Evolutionary conservation across 2,113 vertebrate genomes (phyloP).

Genomic region (Lampris incognitus): DNA sequence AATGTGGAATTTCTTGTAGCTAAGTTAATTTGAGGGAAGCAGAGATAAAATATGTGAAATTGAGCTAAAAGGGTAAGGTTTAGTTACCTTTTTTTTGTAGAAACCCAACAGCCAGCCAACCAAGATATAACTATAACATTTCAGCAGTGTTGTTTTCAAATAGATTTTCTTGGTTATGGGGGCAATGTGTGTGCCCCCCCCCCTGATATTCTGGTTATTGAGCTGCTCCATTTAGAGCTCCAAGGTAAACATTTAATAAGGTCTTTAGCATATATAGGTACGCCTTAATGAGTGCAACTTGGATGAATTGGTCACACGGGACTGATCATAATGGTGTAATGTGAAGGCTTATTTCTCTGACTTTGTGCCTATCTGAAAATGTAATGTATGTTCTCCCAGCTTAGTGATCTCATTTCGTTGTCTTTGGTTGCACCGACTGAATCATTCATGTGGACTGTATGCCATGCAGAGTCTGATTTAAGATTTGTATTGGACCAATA

Average conservation of each 20-base stretch:
- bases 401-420: constrained; percentile 62
- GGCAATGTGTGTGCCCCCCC: constrained; percentile 30
- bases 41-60: constrained; percentile 57
- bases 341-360: constrained; percentile 69
- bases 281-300: constrained; percentile 73
- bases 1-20: constrained; percentile 82
- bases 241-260: constrained; percentile 51
- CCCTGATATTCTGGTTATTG: constrained; percentile 39
- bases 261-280: constrained; percentile 73
- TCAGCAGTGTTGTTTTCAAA: constrained; percentile 49
- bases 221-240: constrained; percentile 61
- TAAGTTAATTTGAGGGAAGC: constrained; percentile 71
- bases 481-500: constrained; percentile 45
- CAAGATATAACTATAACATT: constrained; percentile 20
- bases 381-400: constrained; percentile 67
- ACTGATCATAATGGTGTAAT: constrained; percentile 42
- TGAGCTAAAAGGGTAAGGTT: constrained; percentile 41
- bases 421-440: constrained; percentile 62
- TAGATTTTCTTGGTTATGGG: constrained; percentile 37
- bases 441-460: constrained; percentile 14
- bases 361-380: constrained; percentile 76
- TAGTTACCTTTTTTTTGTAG: constrained; percentile 62
- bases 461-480: constrained; percentile 45
- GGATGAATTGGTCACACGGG: constrained; percentile 55
- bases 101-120: constrained; percentile 38